These are phyloP conservation scores for Cyprinus carpio DNA, from an alignment of 2,113 vertebrate species.

Conservation along the genomic window DNA sequence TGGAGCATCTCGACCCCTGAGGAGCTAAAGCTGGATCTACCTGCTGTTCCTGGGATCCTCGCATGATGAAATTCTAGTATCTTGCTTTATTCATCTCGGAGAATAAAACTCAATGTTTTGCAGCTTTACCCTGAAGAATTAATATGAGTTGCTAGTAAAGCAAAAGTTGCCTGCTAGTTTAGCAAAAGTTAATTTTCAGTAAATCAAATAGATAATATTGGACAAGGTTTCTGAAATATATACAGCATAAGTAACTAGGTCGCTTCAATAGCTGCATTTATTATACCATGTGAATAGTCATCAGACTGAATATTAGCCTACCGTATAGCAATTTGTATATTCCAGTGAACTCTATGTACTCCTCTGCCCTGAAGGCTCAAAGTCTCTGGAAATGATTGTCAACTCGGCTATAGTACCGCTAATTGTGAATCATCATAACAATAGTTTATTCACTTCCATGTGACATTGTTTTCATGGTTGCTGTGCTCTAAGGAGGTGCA, in stretches of 20 bases:
- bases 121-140: not conserved
- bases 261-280: not conserved
- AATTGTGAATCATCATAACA: slow-evolving; percentile 40
- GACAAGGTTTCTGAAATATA: not conserved
- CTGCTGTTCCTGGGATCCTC: not conserved
- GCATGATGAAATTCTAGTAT: not conserved
- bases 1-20: not conserved
- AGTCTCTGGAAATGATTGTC: slow-evolving; percentile 33
- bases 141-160: too few species aligned
- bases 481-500: too few species aligned
- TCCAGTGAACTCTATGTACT: not conserved
- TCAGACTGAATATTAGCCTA: not conserved
- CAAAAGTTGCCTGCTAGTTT: too few species aligned
- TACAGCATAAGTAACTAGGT: not conserved
- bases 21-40: not conserved
- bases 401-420: not conserved
- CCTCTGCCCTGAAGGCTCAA: not conserved
- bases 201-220: not conserved
- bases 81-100: not conserved
- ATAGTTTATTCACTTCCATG: slow-evolving; percentile 45
- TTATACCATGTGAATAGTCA: not conserved
- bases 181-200: not conserved
- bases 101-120: not conserved
- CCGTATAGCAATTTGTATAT: not conserved
- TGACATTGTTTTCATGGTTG: slow-evolving; percentile 7